These are phyloP conservation scores for Antechinus flavipes DNA, from an alignment of 2,113 vertebrate genomes.

Conservation along the genomic window DNA sequence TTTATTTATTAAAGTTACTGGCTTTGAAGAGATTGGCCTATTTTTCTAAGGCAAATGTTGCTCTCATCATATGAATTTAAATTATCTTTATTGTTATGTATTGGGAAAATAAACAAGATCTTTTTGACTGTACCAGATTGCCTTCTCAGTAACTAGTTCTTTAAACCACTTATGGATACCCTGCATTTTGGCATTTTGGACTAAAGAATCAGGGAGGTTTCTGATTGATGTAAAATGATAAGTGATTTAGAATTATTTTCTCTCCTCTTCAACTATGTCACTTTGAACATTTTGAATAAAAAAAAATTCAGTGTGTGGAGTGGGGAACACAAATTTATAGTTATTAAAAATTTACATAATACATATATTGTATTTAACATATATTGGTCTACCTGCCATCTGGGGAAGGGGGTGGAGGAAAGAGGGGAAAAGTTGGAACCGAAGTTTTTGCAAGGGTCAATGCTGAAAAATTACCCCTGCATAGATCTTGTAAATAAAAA, in stretches of 20 bases:
- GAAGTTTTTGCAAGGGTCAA: too few species aligned
- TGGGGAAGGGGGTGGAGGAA: too few species aligned
- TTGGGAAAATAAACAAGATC: neutral
- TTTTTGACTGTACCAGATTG: neutral
- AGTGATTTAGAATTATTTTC: neutral
- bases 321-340: neutral
- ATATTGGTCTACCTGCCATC: too few species aligned
- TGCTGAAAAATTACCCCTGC: too few species aligned
- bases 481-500: too few species aligned
- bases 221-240: neutral
- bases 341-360: neutral
- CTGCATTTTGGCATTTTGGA: constrained; percentile 21
- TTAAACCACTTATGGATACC: neutral
- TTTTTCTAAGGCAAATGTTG: constrained; percentile 10
- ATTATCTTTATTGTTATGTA: constrained; percentile 34
- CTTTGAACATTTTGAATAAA: neutral
- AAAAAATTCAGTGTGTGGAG: neutral
- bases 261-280: neutral
- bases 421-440: too few species aligned
- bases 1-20: constrained; percentile 5
- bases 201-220: neutral
- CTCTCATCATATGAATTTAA: constrained; percentile 17
- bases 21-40: neutral
- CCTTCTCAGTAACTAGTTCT: neutral
- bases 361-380: too few species aligned